Evolutionary conservation across 2,888 invertebrate genomes (phyloP), one percentile per base, ranked within the genome.

Genomic region (Tetropium fuscum): DNA sequence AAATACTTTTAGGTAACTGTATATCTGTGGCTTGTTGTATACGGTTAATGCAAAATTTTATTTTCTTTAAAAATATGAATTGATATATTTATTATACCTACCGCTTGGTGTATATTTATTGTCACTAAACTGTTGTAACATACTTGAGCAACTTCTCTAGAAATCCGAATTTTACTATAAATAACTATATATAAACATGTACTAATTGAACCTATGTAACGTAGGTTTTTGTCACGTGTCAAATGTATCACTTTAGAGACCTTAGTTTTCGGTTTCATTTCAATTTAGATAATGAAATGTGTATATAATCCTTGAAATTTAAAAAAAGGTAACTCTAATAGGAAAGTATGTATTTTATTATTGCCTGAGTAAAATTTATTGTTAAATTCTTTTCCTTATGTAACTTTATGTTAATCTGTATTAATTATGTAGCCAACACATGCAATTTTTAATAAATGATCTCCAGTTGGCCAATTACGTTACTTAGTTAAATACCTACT

Each of bases 21-120:
- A 79, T 78, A 80, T 79, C 76, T 79, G 78, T 81, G 78, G 80
- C 81, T 81, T 81, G 75, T 78, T 80, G 80, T 80, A 80, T 80
- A 80, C 79, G 78, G 74, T 75, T 76, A 64, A 70, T 66, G 71
- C 72, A 72, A 74, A 69, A 67, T 68, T 69, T 70, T 70, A 66
- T 67, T 71, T 71, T 70, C 65, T 63, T 69, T 73, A 70, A 67
- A 59, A 27, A 63, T 45, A 68, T 71, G 66, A 1, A 58, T 65
- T 36, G 44, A 22, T 61, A 60, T 47, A 53, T 44, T 53, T 56
- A 34, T 55, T 58, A 27, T 51, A 51, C 25, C 51, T 40, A 49
- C 63, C 53, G 72, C 72, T 75, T 77, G 72, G 75, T 78, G 77
- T 78, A 74, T n/a, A n/a, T n/a, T n/a, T n/a, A n/a, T 69, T 74